Percentiles rank a stretch among this genome's conserved stretches.
phyloP scores from a whole-genome alignment of 2,113 vertebrate genomes.

The Scolopax mira region DNA sequence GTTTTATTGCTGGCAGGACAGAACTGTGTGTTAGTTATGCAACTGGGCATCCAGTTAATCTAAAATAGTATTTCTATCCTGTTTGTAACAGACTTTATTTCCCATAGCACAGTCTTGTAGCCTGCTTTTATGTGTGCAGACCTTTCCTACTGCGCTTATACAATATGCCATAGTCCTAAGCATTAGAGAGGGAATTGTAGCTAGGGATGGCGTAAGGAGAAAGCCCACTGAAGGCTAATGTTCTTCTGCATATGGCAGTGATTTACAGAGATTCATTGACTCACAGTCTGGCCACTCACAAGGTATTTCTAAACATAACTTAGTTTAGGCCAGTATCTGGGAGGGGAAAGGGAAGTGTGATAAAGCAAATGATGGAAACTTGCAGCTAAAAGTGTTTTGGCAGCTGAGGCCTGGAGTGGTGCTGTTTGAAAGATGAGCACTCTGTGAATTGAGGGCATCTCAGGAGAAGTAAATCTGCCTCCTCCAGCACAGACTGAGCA shows the following conservation, averaged over 20 bases:
- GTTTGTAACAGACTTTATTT: background rate
- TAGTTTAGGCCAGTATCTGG: conserved; percentile 33
- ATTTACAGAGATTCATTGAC: conserved; percentile 45
- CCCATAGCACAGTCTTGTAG: background rate
- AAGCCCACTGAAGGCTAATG: background rate
- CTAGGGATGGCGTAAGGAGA: background rate
- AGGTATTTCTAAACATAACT: conserved; percentile 54
- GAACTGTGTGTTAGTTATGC: background rate
- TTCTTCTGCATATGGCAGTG: conserved; percentile 26
- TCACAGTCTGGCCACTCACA: conserved; percentile 33
- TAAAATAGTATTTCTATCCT: background rate
- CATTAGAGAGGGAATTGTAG: background rate
- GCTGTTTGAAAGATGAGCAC: conserved; percentile 68
- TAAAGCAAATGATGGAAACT: conserved; percentile 67
- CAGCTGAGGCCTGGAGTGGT: conserved; percentile 43
- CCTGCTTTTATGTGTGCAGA: background rate
- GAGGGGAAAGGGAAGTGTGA: conserved; percentile 51
- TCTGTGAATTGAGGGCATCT: conserved; percentile 71
- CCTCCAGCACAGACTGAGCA: conserved; percentile 61
- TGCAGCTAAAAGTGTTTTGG: conserved; percentile 65
- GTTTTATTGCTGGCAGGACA: background rate
- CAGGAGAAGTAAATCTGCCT: conserved; percentile 72
- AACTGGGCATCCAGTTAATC: background rate
- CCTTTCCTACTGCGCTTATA: background rate
- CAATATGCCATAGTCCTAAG: background rate